Evolutionary conservation across 2,113 vertebrate genomes (phyloP).

Genomic region (Pseudopodoces humilis): DNA sequence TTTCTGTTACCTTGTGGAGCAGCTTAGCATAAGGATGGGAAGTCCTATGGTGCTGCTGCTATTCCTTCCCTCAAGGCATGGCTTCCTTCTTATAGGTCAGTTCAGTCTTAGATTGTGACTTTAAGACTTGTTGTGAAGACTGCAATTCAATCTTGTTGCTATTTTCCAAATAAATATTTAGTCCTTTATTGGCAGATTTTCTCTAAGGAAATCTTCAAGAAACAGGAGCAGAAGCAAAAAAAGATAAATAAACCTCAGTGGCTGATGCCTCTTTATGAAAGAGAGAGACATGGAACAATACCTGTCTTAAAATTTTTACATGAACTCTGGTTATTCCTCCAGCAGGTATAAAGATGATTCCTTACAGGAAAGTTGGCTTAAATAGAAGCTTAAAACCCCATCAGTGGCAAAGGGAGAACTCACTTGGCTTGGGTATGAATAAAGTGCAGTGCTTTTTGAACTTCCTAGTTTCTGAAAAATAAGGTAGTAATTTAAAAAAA

Average conservation of each 20-base stretch:
- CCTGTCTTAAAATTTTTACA: not conserved
- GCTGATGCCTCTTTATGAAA: not conserved
- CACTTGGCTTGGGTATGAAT: not conserved
- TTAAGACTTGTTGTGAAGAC: not conserved
- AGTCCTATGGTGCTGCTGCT: not conserved
- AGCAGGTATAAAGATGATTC: not conserved
- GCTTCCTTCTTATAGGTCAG: not conserved
- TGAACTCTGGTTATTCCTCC: not conserved
- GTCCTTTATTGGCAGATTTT: not conserved
- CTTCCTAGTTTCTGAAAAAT: not conserved
- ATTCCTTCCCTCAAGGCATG: not conserved
- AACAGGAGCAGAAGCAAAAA: not conserved
- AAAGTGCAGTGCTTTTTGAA: not conserved
- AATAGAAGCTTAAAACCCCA: not conserved
- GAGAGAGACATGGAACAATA: not conserved
- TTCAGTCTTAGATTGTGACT: not conserved
- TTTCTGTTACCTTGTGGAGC: not conserved
- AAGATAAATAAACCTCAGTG: not conserved
- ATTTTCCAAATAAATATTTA: not conserved
- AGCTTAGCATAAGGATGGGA: not conserved
- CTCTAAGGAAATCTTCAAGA: not conserved
- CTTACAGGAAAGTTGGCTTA: not conserved
- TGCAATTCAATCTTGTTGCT: not conserved
- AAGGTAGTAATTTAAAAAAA: not conserved
- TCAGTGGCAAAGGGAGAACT: not conserved